Evolutionary conservation across 2,113 vertebrate species (phyloP).

Genomic region (Zootoca vivipara): DNA sequence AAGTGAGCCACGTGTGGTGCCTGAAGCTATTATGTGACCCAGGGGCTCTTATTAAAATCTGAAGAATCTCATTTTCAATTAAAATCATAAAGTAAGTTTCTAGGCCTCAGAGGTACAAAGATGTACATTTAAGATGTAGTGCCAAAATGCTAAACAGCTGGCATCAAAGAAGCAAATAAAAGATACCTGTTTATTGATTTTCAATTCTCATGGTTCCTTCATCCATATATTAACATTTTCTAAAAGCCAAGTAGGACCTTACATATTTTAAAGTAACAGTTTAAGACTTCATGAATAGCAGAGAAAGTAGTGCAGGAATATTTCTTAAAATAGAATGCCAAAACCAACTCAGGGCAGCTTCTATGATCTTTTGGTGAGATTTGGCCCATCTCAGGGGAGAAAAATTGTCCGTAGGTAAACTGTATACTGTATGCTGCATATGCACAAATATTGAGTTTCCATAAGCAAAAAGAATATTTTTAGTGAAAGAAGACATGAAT

Average conservation of each 20-base stretch:
- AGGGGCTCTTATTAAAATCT: not conserved
- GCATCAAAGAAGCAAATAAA: not conserved
- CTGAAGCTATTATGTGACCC: not conserved
- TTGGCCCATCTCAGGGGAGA: not conserved
- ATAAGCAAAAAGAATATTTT: too few relatives aligned
- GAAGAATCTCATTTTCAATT: not conserved
- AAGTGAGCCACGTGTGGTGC: not conserved
- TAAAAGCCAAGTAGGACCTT: not conserved
- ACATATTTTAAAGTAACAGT: not conserved
- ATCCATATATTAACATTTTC: not conserved
- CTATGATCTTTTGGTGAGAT: not conserved
- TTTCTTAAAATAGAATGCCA: not conserved
- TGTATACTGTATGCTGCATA: too few relatives aligned
- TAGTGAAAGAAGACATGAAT: too few relatives aligned
- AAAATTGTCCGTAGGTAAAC: not conserved
- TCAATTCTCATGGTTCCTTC: not conserved
- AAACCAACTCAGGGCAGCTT: not conserved
- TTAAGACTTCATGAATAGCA: not conserved
- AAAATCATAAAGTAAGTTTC: not conserved
- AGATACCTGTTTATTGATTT: not conserved
- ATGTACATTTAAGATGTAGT: not conserved
- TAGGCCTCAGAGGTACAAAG: not conserved
- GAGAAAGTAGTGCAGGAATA: not conserved
- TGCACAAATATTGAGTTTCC: too few relatives aligned
- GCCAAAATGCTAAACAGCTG: not conserved